A percentile compares a stretch with the other conserved stretches of the same genome.
Conservation (phyloP, 2,888 invertebrate genomes). For the Electrophaes corylata region DNA sequence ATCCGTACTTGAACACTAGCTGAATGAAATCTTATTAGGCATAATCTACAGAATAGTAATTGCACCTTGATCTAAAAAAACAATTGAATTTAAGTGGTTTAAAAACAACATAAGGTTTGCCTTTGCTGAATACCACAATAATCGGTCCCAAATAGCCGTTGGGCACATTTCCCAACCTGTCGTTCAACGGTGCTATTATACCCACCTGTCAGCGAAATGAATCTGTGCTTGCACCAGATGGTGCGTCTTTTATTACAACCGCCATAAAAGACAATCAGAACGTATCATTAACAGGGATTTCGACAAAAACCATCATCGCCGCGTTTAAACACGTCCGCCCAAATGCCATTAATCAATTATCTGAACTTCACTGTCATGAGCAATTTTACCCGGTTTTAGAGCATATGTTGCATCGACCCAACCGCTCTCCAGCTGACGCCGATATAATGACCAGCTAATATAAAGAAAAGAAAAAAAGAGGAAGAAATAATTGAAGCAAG, state of each 20-base stretch:
- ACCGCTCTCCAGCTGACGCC: constrained; percentile 79
- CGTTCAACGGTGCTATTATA: constrained; percentile 33
- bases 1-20: constrained; percentile 5
- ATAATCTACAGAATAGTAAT: background rate
- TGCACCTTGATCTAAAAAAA: background rate
- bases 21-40: too few species aligned
- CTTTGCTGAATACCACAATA: constrained; percentile 16
- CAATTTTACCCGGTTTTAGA: constrained; percentile 68
- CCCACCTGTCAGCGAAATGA: constrained; percentile 64
- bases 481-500: constrained; percentile 75
- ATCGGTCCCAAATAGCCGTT: constrained; percentile 25
- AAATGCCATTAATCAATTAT: constrained; percentile 79
- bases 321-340: constrained; percentile 79
- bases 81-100: background rate
- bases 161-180: constrained; percentile 33
- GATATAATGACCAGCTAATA: constrained; percentile 68
- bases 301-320: constrained; percentile 69
- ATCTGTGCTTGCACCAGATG: constrained; percentile 76
- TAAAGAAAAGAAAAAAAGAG: constrained; percentile 70
- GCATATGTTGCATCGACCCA: constrained; percentile 72
- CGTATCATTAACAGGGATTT: constrained; percentile 78
- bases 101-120: constrained; percentile 15
- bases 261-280: constrained; percentile 72
- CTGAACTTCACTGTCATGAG: constrained; percentile 73
- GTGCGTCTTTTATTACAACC: constrained; percentile 59